Percentiles rank a stretch among this genome's conserved stretches.
phyloP scores from a whole-genome alignment of 2,888 invertebrate species.

The Adelognathus sp. region DNA sequence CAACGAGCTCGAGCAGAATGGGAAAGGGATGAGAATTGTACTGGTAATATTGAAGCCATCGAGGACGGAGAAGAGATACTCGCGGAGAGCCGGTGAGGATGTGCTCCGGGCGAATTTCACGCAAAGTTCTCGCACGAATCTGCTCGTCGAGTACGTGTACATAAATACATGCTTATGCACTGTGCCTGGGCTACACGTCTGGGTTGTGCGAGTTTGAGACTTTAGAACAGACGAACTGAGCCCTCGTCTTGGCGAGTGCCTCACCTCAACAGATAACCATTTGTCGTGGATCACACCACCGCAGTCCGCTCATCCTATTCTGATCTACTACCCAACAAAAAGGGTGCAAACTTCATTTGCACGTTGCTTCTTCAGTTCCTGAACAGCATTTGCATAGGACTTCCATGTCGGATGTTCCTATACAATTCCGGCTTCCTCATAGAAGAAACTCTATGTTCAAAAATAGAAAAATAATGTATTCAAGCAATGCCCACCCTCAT shows the following conservation, averaged over 20 bases:
- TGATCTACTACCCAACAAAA: not conserved
- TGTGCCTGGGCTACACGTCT: constrained; percentile 58
- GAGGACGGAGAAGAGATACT: constrained; percentile 34
- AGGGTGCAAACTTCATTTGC: too few species aligned
- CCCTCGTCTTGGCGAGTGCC: constrained; percentile 46
- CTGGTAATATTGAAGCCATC: constrained; percentile 74
- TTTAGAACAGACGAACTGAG: constrained; percentile 56
- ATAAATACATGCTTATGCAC: not conserved
- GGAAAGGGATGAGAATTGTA: constrained; percentile 62
- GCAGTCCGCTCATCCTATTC: constrained; percentile 32
- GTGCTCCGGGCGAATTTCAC: constrained; percentile 74
- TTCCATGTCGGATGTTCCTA: too few species aligned
- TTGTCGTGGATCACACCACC: constrained; percentile 67
- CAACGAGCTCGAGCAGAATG: constrained; percentile 54
- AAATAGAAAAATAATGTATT: too few species aligned
- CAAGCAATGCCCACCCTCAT: too few species aligned
- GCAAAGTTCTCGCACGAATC: constrained; percentile 71
- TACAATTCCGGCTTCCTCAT: too few species aligned
- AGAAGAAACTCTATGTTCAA: too few species aligned
- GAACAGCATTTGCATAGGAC: too few species aligned
- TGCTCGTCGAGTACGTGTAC: constrained; percentile 28
- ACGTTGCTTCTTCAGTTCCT: too few species aligned
- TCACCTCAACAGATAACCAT: constrained; percentile 73
- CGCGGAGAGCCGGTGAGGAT: constrained; percentile 68
- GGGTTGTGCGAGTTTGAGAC: constrained; percentile 72